Evolutionary conservation across 2,888 invertebrate species (phyloP).

Genomic region (Cryptosula pallasiana): DNA sequence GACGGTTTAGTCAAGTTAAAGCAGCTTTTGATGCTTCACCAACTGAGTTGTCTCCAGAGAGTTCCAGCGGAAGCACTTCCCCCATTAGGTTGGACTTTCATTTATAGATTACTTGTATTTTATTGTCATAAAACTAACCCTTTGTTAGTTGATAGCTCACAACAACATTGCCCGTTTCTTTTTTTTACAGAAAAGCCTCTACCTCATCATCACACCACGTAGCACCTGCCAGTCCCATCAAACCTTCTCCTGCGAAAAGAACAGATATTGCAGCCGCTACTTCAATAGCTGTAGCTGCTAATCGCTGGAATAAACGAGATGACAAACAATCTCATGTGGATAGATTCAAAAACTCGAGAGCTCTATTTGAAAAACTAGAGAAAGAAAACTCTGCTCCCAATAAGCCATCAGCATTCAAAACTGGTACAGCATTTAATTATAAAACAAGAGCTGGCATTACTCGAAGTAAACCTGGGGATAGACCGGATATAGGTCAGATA

Average conservation of each 20-base stretch:
- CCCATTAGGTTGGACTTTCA: background rate
- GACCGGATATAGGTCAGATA: background rate
- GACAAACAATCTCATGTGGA: slow-evolving; percentile 46
- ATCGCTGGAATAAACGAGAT: slow-evolving; percentile 26
- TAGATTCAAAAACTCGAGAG: slow-evolving; percentile 47
- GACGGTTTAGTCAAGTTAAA: slow-evolving; percentile 9
- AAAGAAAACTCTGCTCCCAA: slow-evolving; percentile 34
- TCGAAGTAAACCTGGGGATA: background rate
- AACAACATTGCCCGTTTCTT: background rate
- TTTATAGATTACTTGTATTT: background rate
- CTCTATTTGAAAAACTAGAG: slow-evolving; percentile 49
- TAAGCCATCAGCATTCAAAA: slow-evolving; percentile 9
- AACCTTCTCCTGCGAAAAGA: background rate
- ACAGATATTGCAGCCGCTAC: background rate
- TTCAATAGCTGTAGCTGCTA: background rate
- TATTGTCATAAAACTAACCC: background rate
- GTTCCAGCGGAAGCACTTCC: background rate
- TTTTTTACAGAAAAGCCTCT: background rate
- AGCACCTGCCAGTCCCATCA: background rate
- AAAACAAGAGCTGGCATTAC: background rate
- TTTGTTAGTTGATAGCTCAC: background rate
- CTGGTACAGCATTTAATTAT: background rate
- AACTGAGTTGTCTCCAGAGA: background rate
- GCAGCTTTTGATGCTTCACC: slow-evolving; percentile 16
- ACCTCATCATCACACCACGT: too few species aligned